These are phyloP conservation scores for Lamproptera curius DNA, from an alignment of 2,888 invertebrate genomes.

Conservation along the genomic window DNA sequence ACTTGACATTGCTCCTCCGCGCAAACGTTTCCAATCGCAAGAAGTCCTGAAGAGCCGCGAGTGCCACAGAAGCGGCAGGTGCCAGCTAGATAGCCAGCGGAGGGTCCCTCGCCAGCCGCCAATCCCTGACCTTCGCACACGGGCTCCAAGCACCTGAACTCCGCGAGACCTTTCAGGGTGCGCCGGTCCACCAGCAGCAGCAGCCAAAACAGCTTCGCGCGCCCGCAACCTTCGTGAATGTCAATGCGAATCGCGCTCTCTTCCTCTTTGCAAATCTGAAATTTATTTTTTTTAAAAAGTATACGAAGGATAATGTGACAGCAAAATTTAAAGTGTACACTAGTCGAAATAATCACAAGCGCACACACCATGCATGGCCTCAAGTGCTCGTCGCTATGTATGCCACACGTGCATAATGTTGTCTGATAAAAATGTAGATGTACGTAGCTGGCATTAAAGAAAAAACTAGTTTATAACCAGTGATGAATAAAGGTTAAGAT, in stretches of 20 bases:
- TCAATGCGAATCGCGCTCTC: constrained; percentile 97
- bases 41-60: constrained; percentile 87
- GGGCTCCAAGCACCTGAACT: constrained; percentile 86
- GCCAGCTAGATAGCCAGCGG: constrained; percentile 73
- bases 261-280: constrained; percentile 94
- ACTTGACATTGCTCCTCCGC: constrained; percentile 96
- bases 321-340: too few species aligned
- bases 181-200: constrained; percentile 94
- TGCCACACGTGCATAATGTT: too few species aligned
- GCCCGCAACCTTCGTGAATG: constrained; percentile 97
- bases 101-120: constrained; percentile 27
- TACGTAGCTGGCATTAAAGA: too few species aligned
- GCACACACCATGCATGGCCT: too few species aligned
- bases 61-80: constrained; percentile 95
- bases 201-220: constrained; percentile 97
- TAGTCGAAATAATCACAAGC: too few species aligned
- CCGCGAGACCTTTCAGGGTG: constrained; percentile 93
- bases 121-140: constrained; percentile 32
- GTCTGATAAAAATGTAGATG: too few species aligned
- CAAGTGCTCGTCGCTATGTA: too few species aligned
- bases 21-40: constrained; percentile 96
- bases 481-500: too few species aligned
- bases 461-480: too few species aligned
- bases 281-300: background rate
- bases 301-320: too few species aligned